Evolutionary conservation across 2,113 vertebrate species (phyloP).

Genomic region (Rhea pennata): DNA sequence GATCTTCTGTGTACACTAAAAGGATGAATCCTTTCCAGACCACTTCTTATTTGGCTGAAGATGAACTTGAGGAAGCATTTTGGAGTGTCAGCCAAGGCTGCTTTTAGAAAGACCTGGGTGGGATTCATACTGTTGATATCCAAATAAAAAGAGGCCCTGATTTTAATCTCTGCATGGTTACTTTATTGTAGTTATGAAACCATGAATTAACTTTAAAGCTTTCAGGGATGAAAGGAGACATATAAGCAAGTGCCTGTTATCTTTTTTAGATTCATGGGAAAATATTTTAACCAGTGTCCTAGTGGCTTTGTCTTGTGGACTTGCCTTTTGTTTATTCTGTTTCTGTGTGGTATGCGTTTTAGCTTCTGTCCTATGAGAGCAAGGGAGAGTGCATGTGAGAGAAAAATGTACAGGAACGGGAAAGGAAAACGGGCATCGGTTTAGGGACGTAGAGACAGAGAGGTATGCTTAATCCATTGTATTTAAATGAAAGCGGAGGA

Average conservation of each 20-base stretch:
- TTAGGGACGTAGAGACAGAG: background rate
- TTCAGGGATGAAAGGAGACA: constrained; percentile 77
- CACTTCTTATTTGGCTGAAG: constrained; percentile 80
- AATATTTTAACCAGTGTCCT: constrained; percentile 72
- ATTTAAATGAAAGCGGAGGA: background rate
- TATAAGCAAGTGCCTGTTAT: constrained; percentile 76
- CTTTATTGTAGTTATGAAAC: constrained; percentile 80
- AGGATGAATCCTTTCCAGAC: constrained; percentile 84
- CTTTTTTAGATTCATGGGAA: constrained; percentile 74
- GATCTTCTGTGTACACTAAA: constrained; percentile 83
- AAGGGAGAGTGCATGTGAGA: background rate
- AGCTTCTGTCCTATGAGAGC: constrained; percentile 70
- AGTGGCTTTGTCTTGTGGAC: constrained; percentile 68
- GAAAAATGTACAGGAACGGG: background rate
- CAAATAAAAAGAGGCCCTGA: constrained; percentile 77
- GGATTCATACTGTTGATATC: constrained; percentile 81
- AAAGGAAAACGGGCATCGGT: background rate
- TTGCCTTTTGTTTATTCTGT: constrained; percentile 79
- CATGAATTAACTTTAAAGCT: constrained; percentile 81
- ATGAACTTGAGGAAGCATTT: constrained; percentile 80
- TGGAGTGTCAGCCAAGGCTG: constrained; percentile 76
- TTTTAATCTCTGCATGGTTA: constrained; percentile 81
- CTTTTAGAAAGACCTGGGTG: constrained; percentile 83
- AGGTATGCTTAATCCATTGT: background rate
- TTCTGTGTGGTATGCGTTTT: constrained; percentile 75